Percentiles rank a stretch among this genome's conserved stretches.
These are phyloP conservation scores for Mustela erminea DNA, from an alignment of 2,797 vertebrate species.

Conservation along the genomic window DNA sequence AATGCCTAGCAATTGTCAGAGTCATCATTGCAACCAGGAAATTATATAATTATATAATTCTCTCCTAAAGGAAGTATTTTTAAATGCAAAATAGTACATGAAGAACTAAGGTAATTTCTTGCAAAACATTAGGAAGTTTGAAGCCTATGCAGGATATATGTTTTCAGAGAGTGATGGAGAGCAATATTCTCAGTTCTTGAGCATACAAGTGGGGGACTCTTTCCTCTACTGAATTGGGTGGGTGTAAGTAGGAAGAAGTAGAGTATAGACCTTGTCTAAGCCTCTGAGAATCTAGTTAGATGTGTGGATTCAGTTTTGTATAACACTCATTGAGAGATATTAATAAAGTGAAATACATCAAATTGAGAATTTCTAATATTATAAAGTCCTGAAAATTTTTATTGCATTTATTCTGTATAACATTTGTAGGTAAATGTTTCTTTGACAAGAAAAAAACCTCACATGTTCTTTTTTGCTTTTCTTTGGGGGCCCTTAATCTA, in stretches of 20 bases:
- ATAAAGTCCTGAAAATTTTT: not conserved
- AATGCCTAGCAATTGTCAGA: not conserved
- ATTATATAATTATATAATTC: not conserved
- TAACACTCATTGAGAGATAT: not conserved
- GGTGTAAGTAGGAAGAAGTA: fast-evolving
- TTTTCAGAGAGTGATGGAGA: not conserved
- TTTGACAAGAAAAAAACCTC: not conserved
- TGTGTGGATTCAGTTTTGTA: not conserved
- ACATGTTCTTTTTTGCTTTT: not conserved
- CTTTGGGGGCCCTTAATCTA: not conserved
- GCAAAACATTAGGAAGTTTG: not conserved
- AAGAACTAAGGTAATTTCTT: not conserved
- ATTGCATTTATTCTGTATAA: not conserved
- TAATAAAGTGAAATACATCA: not conserved
- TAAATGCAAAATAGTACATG: not conserved
- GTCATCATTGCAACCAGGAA: not conserved
- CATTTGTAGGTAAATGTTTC: too few relatives aligned
- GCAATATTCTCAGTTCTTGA: not conserved
- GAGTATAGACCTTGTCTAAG: not conserved
- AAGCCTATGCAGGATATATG: fast-evolving
- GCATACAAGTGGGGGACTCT: not conserved
- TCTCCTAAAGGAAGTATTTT: not conserved
- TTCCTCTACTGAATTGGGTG: not conserved
- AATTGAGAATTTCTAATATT: not conserved
- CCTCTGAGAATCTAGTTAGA: not conserved